A percentile compares a stretch with the other conserved stretches of the same genome.
Evolutionary conservation across 2,888 invertebrate species (phyloP).

Genomic region (Leptopterna dolabrata): DNA sequence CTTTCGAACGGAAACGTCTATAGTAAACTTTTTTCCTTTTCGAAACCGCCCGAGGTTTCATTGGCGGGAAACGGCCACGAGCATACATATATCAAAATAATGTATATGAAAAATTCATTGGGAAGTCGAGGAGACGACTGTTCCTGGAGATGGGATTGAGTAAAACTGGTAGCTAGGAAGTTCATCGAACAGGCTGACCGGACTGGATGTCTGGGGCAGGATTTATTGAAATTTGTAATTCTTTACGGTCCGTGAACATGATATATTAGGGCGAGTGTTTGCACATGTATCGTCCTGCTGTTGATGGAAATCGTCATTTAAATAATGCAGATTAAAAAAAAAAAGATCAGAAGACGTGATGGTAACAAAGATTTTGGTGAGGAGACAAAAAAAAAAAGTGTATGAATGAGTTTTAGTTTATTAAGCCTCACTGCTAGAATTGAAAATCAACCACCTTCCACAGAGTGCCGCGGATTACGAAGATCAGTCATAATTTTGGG

Average conservation of each 20-base stretch:
- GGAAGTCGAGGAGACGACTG: background rate
- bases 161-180: constrained; percentile 23
- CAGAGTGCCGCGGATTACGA: no score
- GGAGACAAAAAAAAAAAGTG: no score
- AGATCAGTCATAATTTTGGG: no score
- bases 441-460: no score
- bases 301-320: no score
- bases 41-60: background rate
- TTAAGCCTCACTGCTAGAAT: no score
- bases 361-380: no score
- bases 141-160: background rate
- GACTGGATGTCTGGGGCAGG: background rate
- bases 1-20: constrained; percentile 11
- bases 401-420: no score
- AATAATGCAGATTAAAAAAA: no score
- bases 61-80: constrained; percentile 7
- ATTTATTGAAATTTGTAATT: background rate
- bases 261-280: background rate
- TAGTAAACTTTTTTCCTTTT: background rate
- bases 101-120: constrained; percentile 45
- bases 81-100: constrained; percentile 40
- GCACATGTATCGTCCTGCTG: no score
- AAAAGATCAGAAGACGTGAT: no score
- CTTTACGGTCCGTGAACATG: background rate
- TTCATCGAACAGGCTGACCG: constrained; percentile 25